Evolutionary conservation across 1,140 invertebrate species (phyloP), one percentile per base, ranked within the genome.

Genomic region (Bicyclus anynana): DNA sequence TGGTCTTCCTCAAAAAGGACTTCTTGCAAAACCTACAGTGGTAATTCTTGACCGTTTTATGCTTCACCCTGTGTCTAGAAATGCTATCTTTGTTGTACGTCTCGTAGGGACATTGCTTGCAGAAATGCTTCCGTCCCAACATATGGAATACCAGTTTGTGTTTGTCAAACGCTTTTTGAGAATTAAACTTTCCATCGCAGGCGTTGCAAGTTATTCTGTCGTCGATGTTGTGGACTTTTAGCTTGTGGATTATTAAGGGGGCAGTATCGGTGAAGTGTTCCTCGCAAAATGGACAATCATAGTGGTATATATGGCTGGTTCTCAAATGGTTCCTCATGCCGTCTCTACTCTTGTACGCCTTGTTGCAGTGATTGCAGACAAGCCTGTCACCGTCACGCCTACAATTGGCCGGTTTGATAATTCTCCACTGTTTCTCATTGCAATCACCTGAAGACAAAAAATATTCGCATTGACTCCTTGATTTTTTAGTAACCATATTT

Each of bases 1-100:
- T 83, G 0, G 71, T 76, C 59, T 77, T 91, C 77, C 69, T 90
- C 65, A 77, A 74, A 53, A 82, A 86, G 12, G 80, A 72, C 50
- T 84, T 87, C 50, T 59, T 69, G 46, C 84, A 87, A 35, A 80
- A 84, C 52, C 65, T 72, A 26, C 85, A 88, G n/a, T 84, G 80
- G 35, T 72, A 74, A 6, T 86, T 74, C 62, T 84, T 87, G 0
- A 75, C 79, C 0, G 76, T 80, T 47, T 74, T 84, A 42, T 87
- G 83, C 21, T 82, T 86, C 23, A 78, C 77, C 37, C 80, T 82
- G 14, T 87, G 84, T 35, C 84, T 84, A 49, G 82, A 80, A 56
- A 84, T 44, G 29, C 70, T 61, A 27, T 80, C 77, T 53, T 77
- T 76, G 33, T 72, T 79, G 23, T 78, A 87, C 0, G 75, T 70